Base-by-base conservation (phyloP, 2,113 vertebrate genomes). In the Caloenas nicobarica region DNA sequence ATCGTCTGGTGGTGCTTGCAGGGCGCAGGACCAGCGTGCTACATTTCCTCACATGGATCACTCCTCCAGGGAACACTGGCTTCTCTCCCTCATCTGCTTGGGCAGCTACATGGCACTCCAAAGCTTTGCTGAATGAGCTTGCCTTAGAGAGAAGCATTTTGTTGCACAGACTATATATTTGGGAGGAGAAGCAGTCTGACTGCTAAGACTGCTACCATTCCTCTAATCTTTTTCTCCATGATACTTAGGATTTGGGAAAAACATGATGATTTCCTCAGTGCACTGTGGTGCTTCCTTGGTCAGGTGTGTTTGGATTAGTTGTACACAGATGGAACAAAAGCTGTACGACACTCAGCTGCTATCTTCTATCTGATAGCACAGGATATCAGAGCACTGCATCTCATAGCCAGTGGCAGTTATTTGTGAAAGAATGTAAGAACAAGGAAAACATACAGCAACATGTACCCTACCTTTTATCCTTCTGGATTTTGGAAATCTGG, bases 341-440 rank as follows among this genome's bases (percentile, higher is more conserved):
- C 57, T 68, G 11, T 58, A 81, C 18, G 58, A 94, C 69, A 65
- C 86, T 74, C 69, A 81, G 56, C 84, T 87, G 78, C 61, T 81
- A 34, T 74, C 68, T 89, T 70, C 29, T 88, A 51, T 95, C 93
- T 92, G 81, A 87, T 64, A 89, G 38, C 26, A 42, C 2, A 84
- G 16, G 65, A 88, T 93, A 95, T 93, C 91, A 72, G 53, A 91
- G 61, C 2, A 0, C 40, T 82, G 38, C 57, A 85, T 93, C 95
- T 95, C 61, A 60, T 76, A 94, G 78, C 90, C 92, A 89, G 48
- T 79, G 66, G 92, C 73, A 93, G 57, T 71, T 85, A 60, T 53
- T 82, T 79, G 22, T 79, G 48, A 93, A 95, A 91, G 81, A 91
- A 89, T 6, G 1, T 31, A 85, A 92, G 80, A 91, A 89, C 77